Evolutionary conservation across 2,797 vertebrate species (phyloP).

Genomic region (Corythornis leucogaster): DNA sequence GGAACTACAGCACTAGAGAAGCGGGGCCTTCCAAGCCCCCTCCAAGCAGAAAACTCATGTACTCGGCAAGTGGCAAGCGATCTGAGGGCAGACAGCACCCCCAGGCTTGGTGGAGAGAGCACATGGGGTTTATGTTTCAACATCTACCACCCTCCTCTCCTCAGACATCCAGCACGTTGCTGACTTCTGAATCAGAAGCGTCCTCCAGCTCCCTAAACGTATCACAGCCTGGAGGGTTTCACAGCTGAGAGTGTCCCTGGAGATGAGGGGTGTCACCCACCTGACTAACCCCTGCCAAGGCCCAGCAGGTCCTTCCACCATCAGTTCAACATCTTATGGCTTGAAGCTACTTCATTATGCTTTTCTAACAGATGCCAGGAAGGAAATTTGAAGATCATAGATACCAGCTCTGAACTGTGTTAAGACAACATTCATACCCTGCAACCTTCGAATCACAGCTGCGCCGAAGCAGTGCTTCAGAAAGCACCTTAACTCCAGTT

Average conservation of each 20-base stretch:
- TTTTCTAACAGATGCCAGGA: not conserved
- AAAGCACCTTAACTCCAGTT: not conserved
- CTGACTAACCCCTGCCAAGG: fast-evolving
- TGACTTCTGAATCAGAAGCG: fast-evolving
- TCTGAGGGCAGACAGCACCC: fast-evolving
- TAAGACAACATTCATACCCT: not conserved
- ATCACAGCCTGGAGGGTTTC: not conserved
- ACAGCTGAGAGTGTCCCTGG: fast-evolving
- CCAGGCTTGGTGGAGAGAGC: not conserved
- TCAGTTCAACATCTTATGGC: fast-evolving
- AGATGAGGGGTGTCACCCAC: not conserved
- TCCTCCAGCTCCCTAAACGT: not conserved
- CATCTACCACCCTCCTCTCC: fast-evolving
- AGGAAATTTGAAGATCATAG: not conserved
- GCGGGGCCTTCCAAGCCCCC: fast-evolving
- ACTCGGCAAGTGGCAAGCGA: fast-evolving
- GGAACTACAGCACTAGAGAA: not conserved
- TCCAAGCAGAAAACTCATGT: fast-evolving
- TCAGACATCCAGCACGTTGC: fast-evolving
- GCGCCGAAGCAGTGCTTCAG: fast-evolving
- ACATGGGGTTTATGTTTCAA: fast-evolving
- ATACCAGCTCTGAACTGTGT: fast-evolving
- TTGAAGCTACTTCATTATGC: not conserved
- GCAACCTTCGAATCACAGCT: not conserved
- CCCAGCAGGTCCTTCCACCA: not conserved